Evolutionary conservation across 2,888 invertebrate genomes (phyloP).

Genomic region (Altica lythri): DNA sequence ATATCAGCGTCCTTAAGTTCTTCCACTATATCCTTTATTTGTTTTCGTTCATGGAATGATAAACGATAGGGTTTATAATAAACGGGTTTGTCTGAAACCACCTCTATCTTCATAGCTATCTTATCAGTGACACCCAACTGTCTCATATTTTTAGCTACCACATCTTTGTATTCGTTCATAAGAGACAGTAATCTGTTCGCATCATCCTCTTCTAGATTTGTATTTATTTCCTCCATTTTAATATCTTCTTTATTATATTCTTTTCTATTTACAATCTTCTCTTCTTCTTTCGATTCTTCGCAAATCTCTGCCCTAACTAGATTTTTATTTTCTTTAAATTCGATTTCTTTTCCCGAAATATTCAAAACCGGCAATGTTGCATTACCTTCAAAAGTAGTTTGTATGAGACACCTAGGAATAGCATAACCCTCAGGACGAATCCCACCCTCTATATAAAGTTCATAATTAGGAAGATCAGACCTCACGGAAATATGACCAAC

Average conservation of each 20-base stretch:
- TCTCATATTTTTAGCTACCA: conserved; percentile 23
- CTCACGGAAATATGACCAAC: too few relatives aligned
- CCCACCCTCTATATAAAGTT: too few relatives aligned
- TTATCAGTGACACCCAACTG: conserved; percentile 24
- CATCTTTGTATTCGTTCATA: conserved; percentile 23
- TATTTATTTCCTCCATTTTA: neutral
- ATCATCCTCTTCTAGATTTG: conserved; percentile 2
- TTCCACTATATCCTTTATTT: conserved; percentile 23
- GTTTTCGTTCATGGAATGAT: conserved; percentile 23
- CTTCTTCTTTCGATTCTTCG: too few relatives aligned
- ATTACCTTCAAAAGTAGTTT: too few relatives aligned
- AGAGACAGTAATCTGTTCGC: conserved; percentile 5
- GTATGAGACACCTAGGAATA: too few relatives aligned
- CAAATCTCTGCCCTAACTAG: neutral
- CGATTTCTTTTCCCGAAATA: too few relatives aligned
- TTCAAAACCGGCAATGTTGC: too few relatives aligned
- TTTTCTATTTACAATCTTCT: too few relatives aligned
- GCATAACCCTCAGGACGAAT: too few relatives aligned
- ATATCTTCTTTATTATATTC: neutral
- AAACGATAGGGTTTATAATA: conserved; percentile 27
- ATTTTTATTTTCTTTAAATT: neutral
- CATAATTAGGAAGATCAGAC: too few relatives aligned
- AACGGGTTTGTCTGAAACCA: conserved; percentile 25
- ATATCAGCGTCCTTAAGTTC: conserved; percentile 26
- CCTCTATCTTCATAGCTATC: conserved; percentile 19